Evolutionary conservation across 2,113 vertebrate species (phyloP), one percentile per base, ranked within the genome.

Genomic region (Phaethon lepturus): DNA sequence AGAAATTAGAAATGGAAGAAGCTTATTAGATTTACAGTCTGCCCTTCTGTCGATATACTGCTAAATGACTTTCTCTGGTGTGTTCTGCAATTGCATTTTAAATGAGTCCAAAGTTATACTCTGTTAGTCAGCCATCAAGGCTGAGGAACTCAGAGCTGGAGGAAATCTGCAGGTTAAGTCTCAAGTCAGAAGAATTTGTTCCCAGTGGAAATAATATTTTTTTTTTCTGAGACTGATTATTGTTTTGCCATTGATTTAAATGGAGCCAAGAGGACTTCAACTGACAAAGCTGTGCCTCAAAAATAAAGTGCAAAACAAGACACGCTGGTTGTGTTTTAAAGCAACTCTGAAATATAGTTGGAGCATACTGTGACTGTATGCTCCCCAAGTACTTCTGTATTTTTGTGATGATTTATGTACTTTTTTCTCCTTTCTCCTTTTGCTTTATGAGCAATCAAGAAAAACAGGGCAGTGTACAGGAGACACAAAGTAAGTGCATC

Each of bases 211-310:
- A 85, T 74, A 47, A 22, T 67, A n/a, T 63, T 75, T 74, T 74
- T 64, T 71, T 91, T 47, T 60, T 5, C 47, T 79, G 63, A 86
- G 26, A 38, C 38, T 72, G 59, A 69, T 93, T 86, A 86, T 71
- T 95, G 86, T 90, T 92, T 90, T 92, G 52, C 82, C 71, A 84
- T 77, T 85, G 66, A 85, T 89, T 94, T 66, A 87, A 64, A 95
- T n/a, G n/a, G 35, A 95, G 80, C 94, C 94, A 96, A 95, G 73
- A 94, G 64, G 42, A 67, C 71, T 91, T 77, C 91, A 85, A 91
- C 2, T 93, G 91, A 87, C 89, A 95, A 88, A 96, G 50, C 40
- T 6, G 4, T 75, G 58, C 28, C 42, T 94, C 68, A 84, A 59
- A 95, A 95, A 78, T 35, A 52, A 91, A 96, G 88, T 53, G 79